Evolutionary conservation across 2,113 vertebrate genomes (phyloP).

Genomic region (Dendrocopos noguchii): DNA sequence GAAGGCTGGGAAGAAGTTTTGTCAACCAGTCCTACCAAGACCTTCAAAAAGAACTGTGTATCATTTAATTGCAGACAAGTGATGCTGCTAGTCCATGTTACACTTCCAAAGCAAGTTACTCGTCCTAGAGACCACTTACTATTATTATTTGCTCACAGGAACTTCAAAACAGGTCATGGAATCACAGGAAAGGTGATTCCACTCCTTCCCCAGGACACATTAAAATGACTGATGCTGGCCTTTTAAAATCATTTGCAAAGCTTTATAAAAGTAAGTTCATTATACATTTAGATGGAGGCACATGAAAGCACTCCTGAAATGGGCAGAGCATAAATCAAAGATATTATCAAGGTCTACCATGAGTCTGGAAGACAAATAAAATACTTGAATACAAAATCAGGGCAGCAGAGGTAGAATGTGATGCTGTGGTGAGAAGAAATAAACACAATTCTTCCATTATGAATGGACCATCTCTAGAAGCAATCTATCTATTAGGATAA

Average conservation of each 20-base stretch:
- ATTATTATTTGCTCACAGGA: not conserved
- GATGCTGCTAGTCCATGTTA: not conserved
- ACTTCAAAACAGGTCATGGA: not conserved
- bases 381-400: constrained; percentile 3
- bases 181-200: constrained; percentile 35
- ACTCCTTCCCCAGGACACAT: constrained; percentile 2
- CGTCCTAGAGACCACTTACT: not conserved
- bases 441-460: constrained; percentile 4
- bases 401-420: not conserved
- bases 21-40: not conserved
- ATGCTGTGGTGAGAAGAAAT: not conserved
- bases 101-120: not conserved
- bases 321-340: constrained; percentile 34
- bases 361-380: constrained; percentile 16
- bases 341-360: constrained; percentile 5
- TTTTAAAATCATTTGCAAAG: constrained; percentile 34
- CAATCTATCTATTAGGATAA: not conserved
- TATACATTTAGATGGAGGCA: constrained; percentile 33
- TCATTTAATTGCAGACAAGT: not conserved
- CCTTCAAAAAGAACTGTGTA: not conserved
- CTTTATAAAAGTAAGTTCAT: constrained; percentile 25
- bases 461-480: not conserved
- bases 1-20: not conserved
- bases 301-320: constrained; percentile 20
- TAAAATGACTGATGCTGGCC: constrained; percentile 40